These are phyloP conservation scores for Grammomys surdaster DNA, from an alignment of 2,113 vertebrate species.

Conservation along the genomic window DNA sequence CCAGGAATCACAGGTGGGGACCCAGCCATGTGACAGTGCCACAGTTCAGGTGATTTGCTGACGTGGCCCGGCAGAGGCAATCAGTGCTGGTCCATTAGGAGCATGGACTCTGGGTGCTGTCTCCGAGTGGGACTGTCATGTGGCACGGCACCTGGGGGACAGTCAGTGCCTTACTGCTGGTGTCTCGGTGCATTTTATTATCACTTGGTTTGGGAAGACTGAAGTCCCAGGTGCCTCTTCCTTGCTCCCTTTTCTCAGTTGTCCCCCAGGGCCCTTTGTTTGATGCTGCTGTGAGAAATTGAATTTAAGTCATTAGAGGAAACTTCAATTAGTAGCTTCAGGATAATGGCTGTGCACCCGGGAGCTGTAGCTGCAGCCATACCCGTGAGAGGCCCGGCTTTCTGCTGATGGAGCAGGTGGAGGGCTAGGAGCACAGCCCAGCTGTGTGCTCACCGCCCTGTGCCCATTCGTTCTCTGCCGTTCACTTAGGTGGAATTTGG, in stretches of 20 bases:
- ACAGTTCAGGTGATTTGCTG: constrained; percentile 35
- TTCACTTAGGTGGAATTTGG: constrained; percentile 89
- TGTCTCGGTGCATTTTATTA: constrained; percentile 63
- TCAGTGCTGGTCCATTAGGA: not conserved
- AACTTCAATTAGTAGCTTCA: constrained; percentile 80
- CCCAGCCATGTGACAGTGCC: not conserved
- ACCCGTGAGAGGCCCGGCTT: not conserved
- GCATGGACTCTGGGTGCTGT: not conserved
- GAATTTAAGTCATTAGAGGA: constrained; percentile 82
- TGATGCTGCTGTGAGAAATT: constrained; percentile 80
- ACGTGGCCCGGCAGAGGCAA: not conserved
- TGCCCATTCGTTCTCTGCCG: not conserved
- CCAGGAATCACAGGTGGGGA: not conserved
- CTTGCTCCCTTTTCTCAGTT: constrained; percentile 62
- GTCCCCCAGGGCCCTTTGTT: constrained; percentile 72
- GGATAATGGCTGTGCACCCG: constrained; percentile 73
- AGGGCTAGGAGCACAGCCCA: not conserved
- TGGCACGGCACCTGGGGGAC: not conserved
- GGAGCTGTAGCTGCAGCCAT: not conserved
- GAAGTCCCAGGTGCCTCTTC: constrained; percentile 80
- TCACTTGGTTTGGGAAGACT: constrained; percentile 56
- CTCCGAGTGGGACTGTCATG: not conserved
- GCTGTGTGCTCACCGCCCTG: not conserved
- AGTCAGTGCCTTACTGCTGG: not conserved
- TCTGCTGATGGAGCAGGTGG: constrained; percentile 67